Evolutionary conservation across 2,888 invertebrate species (phyloP).

Genomic region (Tenthredo distinguenda): DNA sequence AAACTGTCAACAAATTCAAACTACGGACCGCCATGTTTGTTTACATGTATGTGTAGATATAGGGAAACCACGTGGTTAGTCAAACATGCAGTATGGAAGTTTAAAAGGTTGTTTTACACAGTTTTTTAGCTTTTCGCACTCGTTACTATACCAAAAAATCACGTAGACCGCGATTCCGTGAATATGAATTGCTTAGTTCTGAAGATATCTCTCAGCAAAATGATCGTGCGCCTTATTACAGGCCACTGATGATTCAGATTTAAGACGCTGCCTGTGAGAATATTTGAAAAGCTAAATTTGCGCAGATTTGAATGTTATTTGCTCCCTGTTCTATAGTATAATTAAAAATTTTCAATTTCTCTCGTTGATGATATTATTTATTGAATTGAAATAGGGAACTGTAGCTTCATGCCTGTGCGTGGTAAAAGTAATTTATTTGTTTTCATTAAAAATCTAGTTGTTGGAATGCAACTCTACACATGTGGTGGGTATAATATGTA

Average conservation of each 20-base stretch:
- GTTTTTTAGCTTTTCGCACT: not conserved
- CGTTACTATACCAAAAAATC: not conserved
- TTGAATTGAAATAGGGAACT: not conserved
- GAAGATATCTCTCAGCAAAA: not conserved
- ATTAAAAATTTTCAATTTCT: not conserved
- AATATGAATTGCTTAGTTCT: not conserved
- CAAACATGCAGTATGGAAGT: not conserved
- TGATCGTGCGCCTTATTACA: not conserved
- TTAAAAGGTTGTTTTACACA: not conserved
- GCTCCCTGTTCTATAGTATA: not conserved
- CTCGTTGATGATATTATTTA: not conserved
- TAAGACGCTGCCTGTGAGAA: not conserved
- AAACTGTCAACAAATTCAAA: conserved; percentile 40
- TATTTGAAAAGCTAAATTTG: not conserved
- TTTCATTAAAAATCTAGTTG: conserved; percentile 75
- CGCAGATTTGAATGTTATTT: not conserved
- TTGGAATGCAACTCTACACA: conserved; percentile 77
- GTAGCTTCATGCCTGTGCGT: not conserved
- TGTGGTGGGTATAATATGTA: conserved; percentile 76
- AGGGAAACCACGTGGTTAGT: not conserved
- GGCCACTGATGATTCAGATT: not conserved
- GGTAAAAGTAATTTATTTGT: conserved; percentile 36
- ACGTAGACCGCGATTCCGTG: not conserved
- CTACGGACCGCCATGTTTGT: conserved; percentile 9
- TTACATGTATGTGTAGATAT: not conserved